A percentile compares a stretch with the other conserved stretches of the same genome.
Evolutionary conservation across 2,888 invertebrate species (phyloP).

Genomic region (Parnassius apollo): DNA sequence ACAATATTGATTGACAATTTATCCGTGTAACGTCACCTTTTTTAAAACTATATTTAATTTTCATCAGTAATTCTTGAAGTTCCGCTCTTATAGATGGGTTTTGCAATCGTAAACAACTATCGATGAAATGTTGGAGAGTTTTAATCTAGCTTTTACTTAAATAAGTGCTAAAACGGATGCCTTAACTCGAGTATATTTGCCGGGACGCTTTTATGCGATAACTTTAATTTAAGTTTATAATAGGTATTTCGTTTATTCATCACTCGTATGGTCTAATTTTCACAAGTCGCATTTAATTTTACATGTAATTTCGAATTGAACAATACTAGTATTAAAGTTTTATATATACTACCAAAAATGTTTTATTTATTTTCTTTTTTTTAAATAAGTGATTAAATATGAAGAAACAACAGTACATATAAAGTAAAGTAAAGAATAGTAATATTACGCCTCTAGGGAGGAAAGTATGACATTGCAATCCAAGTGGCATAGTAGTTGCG

Average conservation of each 20-base stretch:
- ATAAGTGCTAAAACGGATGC: constrained; percentile 30
- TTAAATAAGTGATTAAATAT: no score
- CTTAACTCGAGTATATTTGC: constrained; percentile 31
- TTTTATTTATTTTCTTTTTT: no score
- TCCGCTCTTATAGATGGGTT: not conserved
- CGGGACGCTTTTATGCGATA: constrained; percentile 32
- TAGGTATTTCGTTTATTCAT: constrained; percentile 39
- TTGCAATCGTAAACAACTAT: constrained; percentile 17
- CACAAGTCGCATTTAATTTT: constrained; percentile 38
- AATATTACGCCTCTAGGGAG: no score
- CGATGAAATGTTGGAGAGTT: constrained; percentile 1
- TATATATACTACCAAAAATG: constrained; percentile 37
- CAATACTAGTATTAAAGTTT: constrained; percentile 73
- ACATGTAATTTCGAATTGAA: constrained; percentile 53
- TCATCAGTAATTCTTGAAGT: not conserved
- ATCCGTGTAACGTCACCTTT: no score
- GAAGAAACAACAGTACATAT: no score
- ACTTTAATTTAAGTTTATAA: constrained; percentile 37
- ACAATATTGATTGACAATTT: no score
- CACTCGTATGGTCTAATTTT: constrained; percentile 34
- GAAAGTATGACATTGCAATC: no score
- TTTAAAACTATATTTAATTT: no score
- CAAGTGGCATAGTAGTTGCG: no score
- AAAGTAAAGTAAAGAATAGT: no score
- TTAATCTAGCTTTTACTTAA: constrained; percentile 28